These are phyloP conservation scores for Drosophila varians DNA, from an alignment of 1,140 invertebrate genomes.

Conservation along the genomic window DNA sequence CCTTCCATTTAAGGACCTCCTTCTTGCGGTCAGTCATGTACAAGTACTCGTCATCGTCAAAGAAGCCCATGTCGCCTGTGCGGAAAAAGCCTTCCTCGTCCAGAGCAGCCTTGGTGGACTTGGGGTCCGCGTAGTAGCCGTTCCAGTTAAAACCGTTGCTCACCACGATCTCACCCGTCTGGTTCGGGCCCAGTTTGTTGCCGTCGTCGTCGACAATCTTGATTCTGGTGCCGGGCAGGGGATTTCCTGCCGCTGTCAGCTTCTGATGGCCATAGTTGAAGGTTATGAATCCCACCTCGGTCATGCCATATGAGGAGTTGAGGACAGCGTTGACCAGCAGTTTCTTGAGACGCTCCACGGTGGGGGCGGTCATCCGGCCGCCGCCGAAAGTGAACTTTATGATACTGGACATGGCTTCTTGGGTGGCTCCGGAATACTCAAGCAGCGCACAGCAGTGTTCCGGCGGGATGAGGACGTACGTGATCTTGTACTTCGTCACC, in stretches of 20 bases:
- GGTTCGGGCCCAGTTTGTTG: slow-evolving; percentile 57
- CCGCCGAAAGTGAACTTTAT: slow-evolving; percentile 28
- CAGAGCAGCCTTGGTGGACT: slow-evolving; percentile 85
- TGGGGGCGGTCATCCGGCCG: slow-evolving; percentile 21
- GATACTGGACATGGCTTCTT: slow-evolving; percentile 23
- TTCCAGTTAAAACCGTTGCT: slow-evolving; percentile 64
- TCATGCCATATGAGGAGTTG: slow-evolving; percentile 42
- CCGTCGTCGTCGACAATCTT: slow-evolving; percentile 77
- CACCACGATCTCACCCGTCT: slow-evolving; percentile 81
- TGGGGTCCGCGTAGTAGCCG: slow-evolving; percentile 84
- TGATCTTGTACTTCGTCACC: slow-evolving; percentile 58
- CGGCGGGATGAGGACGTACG: slow-evolving; percentile 32
- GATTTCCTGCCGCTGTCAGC: slow-evolving; percentile 38
- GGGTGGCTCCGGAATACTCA: slow-evolving; percentile 38
- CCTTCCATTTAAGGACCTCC: slow-evolving; percentile 89
- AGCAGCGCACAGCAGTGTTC: slow-evolving; percentile 43
- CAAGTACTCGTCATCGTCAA: slow-evolving; percentile 87
- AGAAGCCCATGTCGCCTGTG: slow-evolving; percentile 89
- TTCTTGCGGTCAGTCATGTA: slow-evolving; percentile 90
- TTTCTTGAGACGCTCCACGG: slow-evolving; percentile 36
- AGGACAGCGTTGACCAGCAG: slow-evolving; percentile 24
- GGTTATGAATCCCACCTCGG: slow-evolving; percentile 40
- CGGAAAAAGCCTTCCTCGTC: slow-evolving; percentile 88
- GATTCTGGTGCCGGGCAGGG: slow-evolving; percentile 18
- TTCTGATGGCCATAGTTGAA: slow-evolving; percentile 36